Evolutionary conservation across 2,113 vertebrate species (phyloP).

Genomic region (Bos taurus): DNA sequence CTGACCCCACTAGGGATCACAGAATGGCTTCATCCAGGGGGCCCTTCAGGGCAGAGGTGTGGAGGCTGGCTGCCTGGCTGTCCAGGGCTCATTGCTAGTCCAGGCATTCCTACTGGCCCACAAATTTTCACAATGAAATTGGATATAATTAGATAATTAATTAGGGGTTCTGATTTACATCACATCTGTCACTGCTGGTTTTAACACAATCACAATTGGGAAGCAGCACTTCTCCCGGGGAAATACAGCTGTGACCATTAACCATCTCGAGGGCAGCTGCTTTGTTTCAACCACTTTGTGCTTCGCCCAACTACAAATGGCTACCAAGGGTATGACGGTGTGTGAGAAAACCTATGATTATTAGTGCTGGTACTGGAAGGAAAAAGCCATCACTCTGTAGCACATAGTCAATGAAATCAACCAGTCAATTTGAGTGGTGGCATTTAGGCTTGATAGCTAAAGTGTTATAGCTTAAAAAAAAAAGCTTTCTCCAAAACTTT

Average conservation of each 20-base stretch:
- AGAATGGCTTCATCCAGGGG: neutral
- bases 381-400: neutral
- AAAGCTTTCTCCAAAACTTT: neutral
- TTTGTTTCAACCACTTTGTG: neutral
- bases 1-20: neutral
- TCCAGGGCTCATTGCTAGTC: neutral
- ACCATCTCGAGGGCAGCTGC: neutral
- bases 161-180: neutral
- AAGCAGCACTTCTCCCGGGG: neutral
- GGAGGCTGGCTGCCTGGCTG: neutral
- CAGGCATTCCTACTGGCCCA: neutral
- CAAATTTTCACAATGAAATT: neutral
- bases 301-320: neutral
- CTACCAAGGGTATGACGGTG: neutral
- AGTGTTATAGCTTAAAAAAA: neutral
- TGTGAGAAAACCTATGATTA: neutral
- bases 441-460: neutral
- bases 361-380: neutral
- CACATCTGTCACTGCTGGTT: neutral
- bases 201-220: neutral
- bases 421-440: neutral
- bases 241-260: neutral
- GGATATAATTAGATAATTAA: constrained; percentile 43
- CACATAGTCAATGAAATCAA: neutral
- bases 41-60: neutral